Evolutionary conservation across 2,797 vertebrate genomes (phyloP), one percentile per base, ranked within the genome.

Genomic region (Dryobates pubescens): DNA sequence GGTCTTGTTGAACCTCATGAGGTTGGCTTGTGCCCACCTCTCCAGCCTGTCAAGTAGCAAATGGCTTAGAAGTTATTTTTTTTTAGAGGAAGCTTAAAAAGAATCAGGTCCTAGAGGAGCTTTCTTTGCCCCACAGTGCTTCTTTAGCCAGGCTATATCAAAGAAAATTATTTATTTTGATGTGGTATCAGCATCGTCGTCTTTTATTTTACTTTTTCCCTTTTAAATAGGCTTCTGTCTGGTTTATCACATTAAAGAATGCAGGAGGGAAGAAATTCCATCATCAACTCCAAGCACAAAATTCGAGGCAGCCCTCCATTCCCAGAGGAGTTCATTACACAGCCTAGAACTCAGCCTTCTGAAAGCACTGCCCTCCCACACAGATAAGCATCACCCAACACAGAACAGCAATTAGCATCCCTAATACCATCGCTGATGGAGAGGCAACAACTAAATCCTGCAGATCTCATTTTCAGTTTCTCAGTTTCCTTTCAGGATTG

Each of bases 231-330:
- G 57, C 61, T 38, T 64, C 43, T 72, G 72, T 62, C 89, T 90
- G 29, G n/a, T 80, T 77, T 85, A 92, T 36, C 72, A 85, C 62
- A 90, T 89, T 82, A 87, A 94, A 92, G 90, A 90, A 89, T 23
- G 32, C 20, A 82, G 92, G 90, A 82, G 19, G 9, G 27, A 92
- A 90, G 82, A 87, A 80, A 93, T 72, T 90, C 71, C 64, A 86
- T 54, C 79, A 41, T 45, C 81, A 82, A 30, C 45, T 82, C 71
- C 30, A 62, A 90, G 83, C 20, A 2, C 61, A 90, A 84, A 87
- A 77, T 15, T 45, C 51, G 65, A 0, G 0, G 68, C 59, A 77
- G 54, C 70, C 85, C 84, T 71, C 67, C 36, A 8, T 69, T 94
- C 94, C 84, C 4, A 62, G 30, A 23, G 47, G 93, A 89, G 75